Evolutionary conservation across 2,888 invertebrate genomes (phyloP), one percentile per base, ranked within the genome.

Genomic region (Microctonus hyperodae): DNA sequence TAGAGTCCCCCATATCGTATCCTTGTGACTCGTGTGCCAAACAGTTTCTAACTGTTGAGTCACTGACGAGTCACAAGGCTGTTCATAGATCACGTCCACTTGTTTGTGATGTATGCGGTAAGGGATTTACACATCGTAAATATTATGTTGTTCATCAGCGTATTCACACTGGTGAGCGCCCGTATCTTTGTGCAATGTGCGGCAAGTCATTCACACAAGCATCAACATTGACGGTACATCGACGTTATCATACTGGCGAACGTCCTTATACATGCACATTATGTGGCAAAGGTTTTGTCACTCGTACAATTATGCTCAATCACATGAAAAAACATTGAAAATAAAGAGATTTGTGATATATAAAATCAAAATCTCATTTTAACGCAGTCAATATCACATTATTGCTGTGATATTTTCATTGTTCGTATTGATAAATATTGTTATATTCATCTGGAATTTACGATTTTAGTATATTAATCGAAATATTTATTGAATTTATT

Each of bases 101-200:
- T n/a, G 81, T 84, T 4, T 84, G 84, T 67, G 83, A 84, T 61
- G 84, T 83, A 1, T 84, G 84, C 65, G 84, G 84, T 65, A 84
- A 84, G 60, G 83, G 83, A 20, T 84, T 84, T 69, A 83, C 83
- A 0, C 83, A 84, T 70, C 77, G 84, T 48, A 84, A 83, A 69
- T 84, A 84, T 67, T 83, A 84, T 66, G 83, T 83, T 22, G 83
- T 84, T 5, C 84, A 84, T 75, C 83, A 83, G 67, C 77, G 84
- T 25, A 81, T 85, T 44, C 86, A 86, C 70, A 85, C 85, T 0
- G 86, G 86, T 7, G 85, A 85, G 68, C 80, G 85, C 40, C 86
- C 86, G 0, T 86, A 85, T 70, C 75, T 83, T 5, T 86, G 86
- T 70, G 84, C 85, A 20, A 83, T 83, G 81, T 84, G 84, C 64